These are phyloP conservation scores for Heliconius sara DNA, from an alignment of 2,888 invertebrate genomes.

Conservation along the genomic window DNA sequence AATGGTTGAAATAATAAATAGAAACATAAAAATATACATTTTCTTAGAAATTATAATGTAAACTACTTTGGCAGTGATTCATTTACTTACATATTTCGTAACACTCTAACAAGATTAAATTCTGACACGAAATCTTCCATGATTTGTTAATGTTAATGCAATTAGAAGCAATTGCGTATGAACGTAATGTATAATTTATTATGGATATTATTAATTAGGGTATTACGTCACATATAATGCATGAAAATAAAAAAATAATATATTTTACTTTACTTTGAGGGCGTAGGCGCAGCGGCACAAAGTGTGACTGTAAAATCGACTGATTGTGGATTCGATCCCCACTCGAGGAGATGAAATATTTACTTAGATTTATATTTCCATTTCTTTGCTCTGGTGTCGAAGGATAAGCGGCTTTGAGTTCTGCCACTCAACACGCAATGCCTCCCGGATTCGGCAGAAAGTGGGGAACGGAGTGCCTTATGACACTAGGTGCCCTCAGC, in stretches of 20 bases:
- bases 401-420: too few species aligned
- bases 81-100: neutral
- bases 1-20: neutral
- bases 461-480: too few species aligned
- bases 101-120: neutral
- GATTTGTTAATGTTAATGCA: slow-evolving; percentile 14
- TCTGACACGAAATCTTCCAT: neutral
- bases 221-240: neutral
- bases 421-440: too few species aligned
- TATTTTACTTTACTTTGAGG: neutral
- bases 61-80: neutral
- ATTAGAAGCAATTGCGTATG: neutral
- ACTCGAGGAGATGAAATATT: too few species aligned
- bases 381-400: too few species aligned
- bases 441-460: too few species aligned
- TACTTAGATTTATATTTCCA: too few species aligned
- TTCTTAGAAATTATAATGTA: slow-evolving; percentile 20
- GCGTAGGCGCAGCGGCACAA: too few species aligned
- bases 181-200: neutral
- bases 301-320: too few species aligned
- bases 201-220: neutral
- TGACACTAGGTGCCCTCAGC: too few species aligned
- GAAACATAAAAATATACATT: neutral
- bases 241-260: neutral
- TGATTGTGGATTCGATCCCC: too few species aligned